phyloP scores from a whole-genome alignment of 2,113 vertebrate species.

The Regulus satrapa region DNA sequence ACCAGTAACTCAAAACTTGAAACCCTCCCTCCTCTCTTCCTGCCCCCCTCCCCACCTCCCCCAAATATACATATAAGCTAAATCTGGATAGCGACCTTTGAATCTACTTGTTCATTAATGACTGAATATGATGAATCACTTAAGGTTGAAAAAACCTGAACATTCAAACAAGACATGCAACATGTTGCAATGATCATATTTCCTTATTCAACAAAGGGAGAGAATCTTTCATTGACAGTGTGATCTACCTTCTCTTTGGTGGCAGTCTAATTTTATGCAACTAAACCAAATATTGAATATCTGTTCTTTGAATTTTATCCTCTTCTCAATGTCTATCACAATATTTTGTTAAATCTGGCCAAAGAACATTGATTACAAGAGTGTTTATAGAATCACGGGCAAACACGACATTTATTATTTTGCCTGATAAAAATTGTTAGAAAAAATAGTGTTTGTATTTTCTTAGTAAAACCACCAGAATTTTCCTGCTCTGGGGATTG shows the following conservation, averaged over 20 bases:
- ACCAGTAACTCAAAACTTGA: background rate
- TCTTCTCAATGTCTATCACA: background rate
- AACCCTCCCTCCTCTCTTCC: accelerated
- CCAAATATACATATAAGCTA: background rate
- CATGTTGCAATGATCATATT: background rate
- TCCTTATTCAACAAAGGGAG: background rate
- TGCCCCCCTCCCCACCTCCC: accelerated
- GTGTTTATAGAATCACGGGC: background rate
- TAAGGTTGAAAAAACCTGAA: background rate
- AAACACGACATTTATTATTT: background rate
- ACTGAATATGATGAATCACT: background rate
- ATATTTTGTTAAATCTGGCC: background rate
- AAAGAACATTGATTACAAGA: background rate
- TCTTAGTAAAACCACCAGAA: background rate
- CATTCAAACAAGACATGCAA: background rate
- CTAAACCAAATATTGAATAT: background rate
- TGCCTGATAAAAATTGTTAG: background rate
- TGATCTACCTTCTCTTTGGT: background rate
- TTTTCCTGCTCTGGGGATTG: background rate
- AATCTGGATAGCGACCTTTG: background rate
- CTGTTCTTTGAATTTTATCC: background rate
- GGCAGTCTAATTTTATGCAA: background rate
- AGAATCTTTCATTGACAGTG: background rate
- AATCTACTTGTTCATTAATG: background rate
- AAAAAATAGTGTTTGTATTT: background rate